Evolutionary conservation across 2,113 vertebrate species (phyloP), one percentile per base, ranked within the genome.

Genomic region (Hirundichthys speculiger): DNA sequence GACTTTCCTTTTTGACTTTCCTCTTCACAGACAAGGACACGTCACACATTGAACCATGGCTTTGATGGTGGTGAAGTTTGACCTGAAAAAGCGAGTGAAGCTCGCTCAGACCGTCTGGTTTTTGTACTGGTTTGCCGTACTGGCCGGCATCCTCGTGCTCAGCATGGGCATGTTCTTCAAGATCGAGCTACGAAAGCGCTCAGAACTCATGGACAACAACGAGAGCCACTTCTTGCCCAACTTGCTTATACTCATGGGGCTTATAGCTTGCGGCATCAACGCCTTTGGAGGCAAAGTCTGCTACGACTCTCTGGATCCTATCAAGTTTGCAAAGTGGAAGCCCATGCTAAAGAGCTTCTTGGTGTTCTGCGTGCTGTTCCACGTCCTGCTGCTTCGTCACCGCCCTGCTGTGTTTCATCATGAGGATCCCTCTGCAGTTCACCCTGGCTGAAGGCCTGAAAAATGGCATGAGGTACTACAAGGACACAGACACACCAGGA

Each of bases 151-250:
- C 60, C 73, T 96, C 60, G 85, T 99, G 68, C 96, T 99, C 84
- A 91, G 94, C 85, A 90, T 98, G 89, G 98, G 98, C 7, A 90
- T 99, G 40, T 98, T 97, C 86, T 94, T 98, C 75, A 99, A 99
- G 92, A 94, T 98, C 1, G 97, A 99, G 72, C 93, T 99, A 50
- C 94, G 94, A 73, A 99, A 98, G 84, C 91, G 95, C 89, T 98
- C 96, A 0, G 98, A 99, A 25, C 92, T 99, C 63, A 99, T 99
- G 98, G 93, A 96, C 91, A 96, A 98, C 75, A 92, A 94, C 1
- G 97, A 99, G 90, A 98, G 97, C 89, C 98, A 99, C 86, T 93
- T 98, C 77, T 91, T 99, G 82, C 97, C 98, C 90, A 99, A 99
- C 88, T 91, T 96, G 61, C 91, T 99, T 55, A 97, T 99, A 62